A percentile compares a stretch with the other conserved stretches of the same genome.
These are phyloP conservation scores for Poeciliopsis turneri DNA, from an alignment of 2,797 vertebrate species.

Conservation along the genomic window DNA sequence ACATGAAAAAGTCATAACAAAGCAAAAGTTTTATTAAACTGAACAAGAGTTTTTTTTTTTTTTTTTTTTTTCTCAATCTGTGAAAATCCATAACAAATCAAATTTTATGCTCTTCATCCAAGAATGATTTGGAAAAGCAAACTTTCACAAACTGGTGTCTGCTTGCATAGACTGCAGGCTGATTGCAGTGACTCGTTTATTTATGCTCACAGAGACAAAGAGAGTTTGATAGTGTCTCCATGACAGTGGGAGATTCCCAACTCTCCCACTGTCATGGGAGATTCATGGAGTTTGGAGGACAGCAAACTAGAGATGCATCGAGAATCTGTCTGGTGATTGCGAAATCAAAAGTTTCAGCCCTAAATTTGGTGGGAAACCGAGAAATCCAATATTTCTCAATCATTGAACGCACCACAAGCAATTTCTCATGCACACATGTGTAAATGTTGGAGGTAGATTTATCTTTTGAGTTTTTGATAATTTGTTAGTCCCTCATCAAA, in stretches of 20 bases:
- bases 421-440: not conserved
- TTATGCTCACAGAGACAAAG: not conserved
- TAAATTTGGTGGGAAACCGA: not conserved
- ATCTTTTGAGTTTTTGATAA: too few relatives aligned
- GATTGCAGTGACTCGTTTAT: not conserved
- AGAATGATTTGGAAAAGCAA: not conserved
- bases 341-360: not conserved
- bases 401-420: not conserved
- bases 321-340: not conserved
- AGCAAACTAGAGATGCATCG: constrained; percentile 1
- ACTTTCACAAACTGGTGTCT: not conserved
- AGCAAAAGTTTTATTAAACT: not conserved
- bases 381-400: not conserved
- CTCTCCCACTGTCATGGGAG: too few relatives aligned
- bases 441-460: constrained; percentile 15
- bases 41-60: not conserved
- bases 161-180: not conserved
- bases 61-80: too few relatives aligned
- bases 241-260: constrained; percentile 5
- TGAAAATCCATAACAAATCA: not conserved
- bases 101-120: not conserved
- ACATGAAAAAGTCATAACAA: not conserved
- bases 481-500: too few relatives aligned
- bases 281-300: constrained; percentile 5
- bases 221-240: not conserved